Evolutionary conservation across 2,888 invertebrate species (phyloP).

Genomic region (Chorisops tibialis): DNA sequence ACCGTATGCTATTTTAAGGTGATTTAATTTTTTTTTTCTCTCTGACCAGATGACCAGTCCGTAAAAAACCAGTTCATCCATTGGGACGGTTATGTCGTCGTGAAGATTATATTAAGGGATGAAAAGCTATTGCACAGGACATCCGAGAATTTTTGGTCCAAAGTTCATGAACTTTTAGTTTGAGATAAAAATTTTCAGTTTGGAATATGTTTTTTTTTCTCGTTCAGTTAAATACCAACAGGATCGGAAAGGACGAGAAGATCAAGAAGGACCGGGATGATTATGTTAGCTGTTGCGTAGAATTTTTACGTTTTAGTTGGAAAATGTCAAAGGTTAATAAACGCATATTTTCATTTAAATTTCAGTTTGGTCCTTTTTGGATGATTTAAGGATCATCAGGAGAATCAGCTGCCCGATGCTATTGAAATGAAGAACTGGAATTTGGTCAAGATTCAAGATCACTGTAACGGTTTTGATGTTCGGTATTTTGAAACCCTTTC

Average conservation of each 20-base stretch:
- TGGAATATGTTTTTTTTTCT: too few relatives aligned
- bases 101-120: slow-evolving; percentile 1
- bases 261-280: neutral
- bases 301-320: neutral
- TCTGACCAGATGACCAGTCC: neutral
- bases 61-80: neutral
- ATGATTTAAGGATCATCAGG: neutral
- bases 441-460: neutral
- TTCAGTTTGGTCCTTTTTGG: neutral
- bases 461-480: neutral
- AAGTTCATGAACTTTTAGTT: too few relatives aligned
- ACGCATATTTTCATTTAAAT: neutral
- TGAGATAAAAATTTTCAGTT: too few relatives aligned
- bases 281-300: neutral
- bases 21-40: neutral
- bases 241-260: too few relatives aligned
- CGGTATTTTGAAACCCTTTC: too few relatives aligned
- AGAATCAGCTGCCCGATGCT: neutral
- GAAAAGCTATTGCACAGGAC: neutral
- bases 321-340: neutral
- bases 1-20: neutral
- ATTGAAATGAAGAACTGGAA: neutral
- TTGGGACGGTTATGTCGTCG: neutral
- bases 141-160: neutral
- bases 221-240: too few relatives aligned